Conservation (phyloP, 2,797 vertebrate species). For the Sebastes nivosus region DNA sequence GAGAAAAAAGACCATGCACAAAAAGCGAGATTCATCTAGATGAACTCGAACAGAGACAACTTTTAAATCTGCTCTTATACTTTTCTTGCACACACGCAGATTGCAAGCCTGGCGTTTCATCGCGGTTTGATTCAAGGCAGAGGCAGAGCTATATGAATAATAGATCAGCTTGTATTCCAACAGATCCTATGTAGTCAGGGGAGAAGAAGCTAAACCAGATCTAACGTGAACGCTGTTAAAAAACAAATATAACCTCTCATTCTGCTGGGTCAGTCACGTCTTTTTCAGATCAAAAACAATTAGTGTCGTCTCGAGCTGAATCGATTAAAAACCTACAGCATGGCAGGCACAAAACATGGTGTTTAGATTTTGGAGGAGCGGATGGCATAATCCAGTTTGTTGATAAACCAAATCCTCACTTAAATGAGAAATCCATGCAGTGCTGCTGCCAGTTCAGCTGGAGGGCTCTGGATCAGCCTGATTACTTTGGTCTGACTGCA, state of each 20-base stretch:
- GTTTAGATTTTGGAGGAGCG: conserved; percentile 41
- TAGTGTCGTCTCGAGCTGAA: conserved; percentile 29
- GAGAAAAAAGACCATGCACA: conserved; percentile 24
- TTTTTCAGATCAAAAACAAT: conserved; percentile 53
- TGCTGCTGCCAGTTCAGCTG: conserved; percentile 66
- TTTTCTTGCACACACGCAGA: conserved; percentile 22
- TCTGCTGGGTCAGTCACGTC: conserved; percentile 16
- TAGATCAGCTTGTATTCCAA: conserved; percentile 58
- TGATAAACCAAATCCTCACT: conserved; percentile 74
- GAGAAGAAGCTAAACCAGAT: conserved; percentile 9
- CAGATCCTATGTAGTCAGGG: conserved; percentile 8
- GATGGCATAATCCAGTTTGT: conserved; percentile 56
- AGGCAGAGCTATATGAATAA: conserved; percentile 64
- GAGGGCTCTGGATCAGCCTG: conserved; percentile 72
- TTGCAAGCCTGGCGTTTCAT: conserved; percentile 19
- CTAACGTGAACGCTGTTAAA: conserved; percentile 8
- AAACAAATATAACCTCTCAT: conserved; percentile 39
- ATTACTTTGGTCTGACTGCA: conserved; percentile 72
- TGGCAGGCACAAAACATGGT: background rate
- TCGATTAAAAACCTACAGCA: conserved; percentile 27
- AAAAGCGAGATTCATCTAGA: conserved; percentile 14
- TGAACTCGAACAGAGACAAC: conserved; percentile 17
- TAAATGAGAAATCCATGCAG: conserved; percentile 64
- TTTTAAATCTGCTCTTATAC: conserved; percentile 22
- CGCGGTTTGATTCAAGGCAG: conserved; percentile 40